phyloP scores from a whole-genome alignment of 2,797 vertebrate genomes.

The Gambelia wislizenii region DNA sequence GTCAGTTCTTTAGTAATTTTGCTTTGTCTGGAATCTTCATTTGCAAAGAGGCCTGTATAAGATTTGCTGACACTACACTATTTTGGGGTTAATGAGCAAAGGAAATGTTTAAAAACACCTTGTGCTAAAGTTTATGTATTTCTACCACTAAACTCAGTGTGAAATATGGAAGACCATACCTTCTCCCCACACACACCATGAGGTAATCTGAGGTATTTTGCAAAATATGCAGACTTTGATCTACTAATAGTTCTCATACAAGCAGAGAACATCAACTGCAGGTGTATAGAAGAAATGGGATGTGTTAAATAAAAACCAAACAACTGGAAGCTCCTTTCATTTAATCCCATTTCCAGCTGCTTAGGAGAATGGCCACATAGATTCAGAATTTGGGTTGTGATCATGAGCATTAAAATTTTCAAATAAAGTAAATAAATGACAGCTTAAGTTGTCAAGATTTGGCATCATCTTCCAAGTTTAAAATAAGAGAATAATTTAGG shows the following conservation, averaged over 20 bases:
- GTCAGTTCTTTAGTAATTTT: constrained; percentile 55
- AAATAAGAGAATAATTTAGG: neutral
- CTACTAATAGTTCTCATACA: neutral
- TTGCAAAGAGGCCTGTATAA: neutral
- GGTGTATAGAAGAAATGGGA: neutral
- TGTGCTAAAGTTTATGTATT: neutral
- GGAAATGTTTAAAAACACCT: neutral
- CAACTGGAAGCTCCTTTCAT: neutral
- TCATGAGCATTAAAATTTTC: neutral
- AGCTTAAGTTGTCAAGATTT: neutral
- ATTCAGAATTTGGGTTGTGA: neutral
- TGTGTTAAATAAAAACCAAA: neutral
- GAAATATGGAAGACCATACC: neutral
- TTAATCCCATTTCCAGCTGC: neutral
- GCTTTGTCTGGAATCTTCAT: constrained; percentile 43
- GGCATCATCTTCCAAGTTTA: neutral
- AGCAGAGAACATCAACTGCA: neutral
- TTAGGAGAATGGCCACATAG: neutral
- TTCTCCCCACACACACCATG: neutral
- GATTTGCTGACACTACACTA: neutral
- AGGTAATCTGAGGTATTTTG: neutral
- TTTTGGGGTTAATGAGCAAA: constrained; percentile 17
- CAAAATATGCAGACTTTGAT: neutral
- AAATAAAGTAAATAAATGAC: neutral
- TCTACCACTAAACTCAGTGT: constrained; percentile 27